phyloP scores from a whole-genome alignment of 2,888 invertebrate species.

The Geotrupes spiniger region DNA sequence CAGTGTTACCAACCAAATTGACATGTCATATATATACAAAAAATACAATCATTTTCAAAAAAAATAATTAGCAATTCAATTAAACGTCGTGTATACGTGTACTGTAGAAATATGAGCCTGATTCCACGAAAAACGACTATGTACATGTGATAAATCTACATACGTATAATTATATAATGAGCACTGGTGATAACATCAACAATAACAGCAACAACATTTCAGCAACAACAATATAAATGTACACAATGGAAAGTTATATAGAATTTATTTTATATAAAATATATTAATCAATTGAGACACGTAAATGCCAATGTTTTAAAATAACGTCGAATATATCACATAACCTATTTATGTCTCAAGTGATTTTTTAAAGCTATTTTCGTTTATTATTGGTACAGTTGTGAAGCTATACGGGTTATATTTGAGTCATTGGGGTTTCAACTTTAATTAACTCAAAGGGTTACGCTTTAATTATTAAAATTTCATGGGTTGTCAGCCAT shows the following conservation, averaged over 20 bases:
- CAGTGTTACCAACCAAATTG: no score
- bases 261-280: slow-evolving; percentile 22
- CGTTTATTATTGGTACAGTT: slow-evolving; percentile 5
- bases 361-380: slow-evolving; percentile 16
- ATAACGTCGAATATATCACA: neutral
- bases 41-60: no score
- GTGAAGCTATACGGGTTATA: neutral
- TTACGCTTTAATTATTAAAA: no score
- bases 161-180: slow-evolving; percentile 7
- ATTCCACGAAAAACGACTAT: neutral
- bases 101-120: slow-evolving; percentile 6
- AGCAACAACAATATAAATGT: slow-evolving; percentile 47
- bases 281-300: slow-evolving; percentile 5
- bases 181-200: slow-evolving; percentile 43
- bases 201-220: slow-evolving; percentile 50
- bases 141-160: neutral
- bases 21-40: no score
- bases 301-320: neutral
- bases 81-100: slow-evolving; percentile 1
- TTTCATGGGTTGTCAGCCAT: no score
- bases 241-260: slow-evolving; percentile 37
- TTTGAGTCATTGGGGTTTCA: no score
- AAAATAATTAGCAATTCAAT: no score
- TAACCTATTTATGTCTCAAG: neutral
- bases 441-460: no score